phyloP scores from a whole-genome alignment of 2,113 vertebrate genomes.

The Capra hircus region DNA sequence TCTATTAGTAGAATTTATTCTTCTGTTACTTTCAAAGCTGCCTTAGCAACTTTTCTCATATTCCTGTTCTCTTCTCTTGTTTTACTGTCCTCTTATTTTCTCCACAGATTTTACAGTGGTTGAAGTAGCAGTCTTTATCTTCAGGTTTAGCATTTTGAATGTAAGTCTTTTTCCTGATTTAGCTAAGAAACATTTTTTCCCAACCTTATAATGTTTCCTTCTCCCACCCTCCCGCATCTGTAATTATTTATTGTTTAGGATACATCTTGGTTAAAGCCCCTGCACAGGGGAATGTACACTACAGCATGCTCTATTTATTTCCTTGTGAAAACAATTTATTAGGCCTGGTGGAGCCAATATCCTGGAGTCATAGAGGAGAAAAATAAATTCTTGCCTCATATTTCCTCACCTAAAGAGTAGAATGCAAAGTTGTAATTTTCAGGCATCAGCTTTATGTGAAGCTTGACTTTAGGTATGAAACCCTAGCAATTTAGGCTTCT shows the following conservation, averaged over 20 bases:
- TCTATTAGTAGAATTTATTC: neutral
- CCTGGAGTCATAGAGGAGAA: slow-evolving; percentile 42
- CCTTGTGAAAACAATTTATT: slow-evolving; percentile 65
- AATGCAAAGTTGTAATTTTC: slow-evolving; percentile 47
- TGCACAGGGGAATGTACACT: slow-evolving; percentile 23
- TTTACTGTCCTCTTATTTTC: neutral
- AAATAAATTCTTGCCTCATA: slow-evolving; percentile 54
- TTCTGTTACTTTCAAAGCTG: neutral
- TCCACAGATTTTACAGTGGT: neutral
- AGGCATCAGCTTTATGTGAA: slow-evolving; percentile 13
- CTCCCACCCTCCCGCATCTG: neutral
- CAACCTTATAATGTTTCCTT: neutral
- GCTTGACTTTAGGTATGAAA: neutral
- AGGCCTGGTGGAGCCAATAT: slow-evolving; percentile 53
- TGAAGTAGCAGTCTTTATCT: neutral
- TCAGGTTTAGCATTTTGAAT: neutral
- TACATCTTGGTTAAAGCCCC: slow-evolving; percentile 20
- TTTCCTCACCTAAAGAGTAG: slow-evolving; percentile 58
- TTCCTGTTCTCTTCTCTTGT: neutral
- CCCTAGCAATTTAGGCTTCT: neutral
- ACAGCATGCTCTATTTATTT: slow-evolving; percentile 48
- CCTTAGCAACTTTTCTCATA: neutral
- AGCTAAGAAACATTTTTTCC: neutral
- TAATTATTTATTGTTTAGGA: slow-evolving; percentile 60
- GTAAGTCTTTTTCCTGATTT: neutral